Evolutionary conservation across 1,140 invertebrate genomes (phyloP).

Genomic region (Adelges cooleyi): DNA sequence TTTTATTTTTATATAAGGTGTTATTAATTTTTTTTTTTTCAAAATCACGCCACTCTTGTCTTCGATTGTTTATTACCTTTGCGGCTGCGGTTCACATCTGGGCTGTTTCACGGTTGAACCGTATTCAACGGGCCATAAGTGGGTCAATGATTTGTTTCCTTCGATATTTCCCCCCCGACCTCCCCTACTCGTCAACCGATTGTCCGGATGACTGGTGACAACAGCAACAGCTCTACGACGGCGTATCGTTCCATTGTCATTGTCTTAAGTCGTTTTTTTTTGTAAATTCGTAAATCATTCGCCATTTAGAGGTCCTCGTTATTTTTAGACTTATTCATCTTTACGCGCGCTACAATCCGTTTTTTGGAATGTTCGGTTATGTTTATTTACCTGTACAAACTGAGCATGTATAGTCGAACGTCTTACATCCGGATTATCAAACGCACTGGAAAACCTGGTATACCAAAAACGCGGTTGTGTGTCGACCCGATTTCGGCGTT

Average conservation of each 20-base stretch:
- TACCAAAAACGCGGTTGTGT: no score
- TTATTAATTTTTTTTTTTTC: no score
- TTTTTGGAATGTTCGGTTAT: neutral
- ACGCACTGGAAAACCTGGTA: no score
- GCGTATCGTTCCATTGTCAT: constrained; percentile 23
- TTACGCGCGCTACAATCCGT: neutral
- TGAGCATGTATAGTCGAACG: no score
- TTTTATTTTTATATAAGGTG: no score
- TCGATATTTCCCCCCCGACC: neutral
- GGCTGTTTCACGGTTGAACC: constrained; percentile 27
- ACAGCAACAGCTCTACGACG: neutral
- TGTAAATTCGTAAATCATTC: constrained; percentile 13
- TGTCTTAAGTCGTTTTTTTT: constrained; percentile 11
- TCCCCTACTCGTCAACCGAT: constrained; percentile 8
- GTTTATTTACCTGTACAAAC: constrained; percentile 6
- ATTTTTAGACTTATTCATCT: neutral
- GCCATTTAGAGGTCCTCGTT: no score
- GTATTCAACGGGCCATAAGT: constrained; percentile 22
- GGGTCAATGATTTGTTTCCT: constrained; percentile 26
- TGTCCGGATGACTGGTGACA: constrained; percentile 27
- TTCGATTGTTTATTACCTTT: neutral
- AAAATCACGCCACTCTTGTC: no score
- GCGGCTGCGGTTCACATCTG: constrained; percentile 14
- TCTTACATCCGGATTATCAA: no score
- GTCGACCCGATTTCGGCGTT: no score